phyloP scores from a whole-genome alignment of 2,797 vertebrate genomes.

The Alectoris magna region DNA sequence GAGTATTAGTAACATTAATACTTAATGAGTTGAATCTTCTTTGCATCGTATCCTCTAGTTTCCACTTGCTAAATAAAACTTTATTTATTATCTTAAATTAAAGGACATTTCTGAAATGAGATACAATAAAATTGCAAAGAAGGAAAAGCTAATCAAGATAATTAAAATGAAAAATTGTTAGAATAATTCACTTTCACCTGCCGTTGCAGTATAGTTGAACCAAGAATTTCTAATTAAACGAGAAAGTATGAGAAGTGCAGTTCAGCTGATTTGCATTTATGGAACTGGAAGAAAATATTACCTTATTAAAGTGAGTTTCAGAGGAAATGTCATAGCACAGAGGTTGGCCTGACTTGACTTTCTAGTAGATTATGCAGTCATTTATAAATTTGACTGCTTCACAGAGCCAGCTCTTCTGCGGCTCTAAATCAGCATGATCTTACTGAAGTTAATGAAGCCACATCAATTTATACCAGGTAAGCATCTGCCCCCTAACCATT shows the following conservation, averaged over 20 bases:
- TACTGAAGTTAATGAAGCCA: constrained; percentile 56
- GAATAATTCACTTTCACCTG: constrained; percentile 66
- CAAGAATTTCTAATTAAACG: constrained; percentile 55
- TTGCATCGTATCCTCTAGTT: constrained; percentile 29
- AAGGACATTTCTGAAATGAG: constrained; percentile 67
- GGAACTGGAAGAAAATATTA: constrained; percentile 61
- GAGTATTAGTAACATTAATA: constrained; percentile 55
- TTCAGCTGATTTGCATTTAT: constrained; percentile 63
- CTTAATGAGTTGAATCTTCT: constrained; percentile 71
- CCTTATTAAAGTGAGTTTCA: constrained; percentile 72
- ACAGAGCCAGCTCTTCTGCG: constrained; percentile 10
- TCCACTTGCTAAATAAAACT: constrained; percentile 69
- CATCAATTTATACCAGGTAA: constrained; percentile 54
- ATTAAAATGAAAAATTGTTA: constrained; percentile 74
- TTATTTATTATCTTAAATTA: constrained; percentile 72
- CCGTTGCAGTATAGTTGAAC: constrained; percentile 32
- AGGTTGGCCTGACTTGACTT: constrained; percentile 45
- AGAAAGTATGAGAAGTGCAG: constrained; percentile 52
- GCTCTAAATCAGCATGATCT: constrained; percentile 58
- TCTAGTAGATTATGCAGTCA: constrained; percentile 46
- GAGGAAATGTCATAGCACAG: constrained; percentile 57
- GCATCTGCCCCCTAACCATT: constrained; percentile 17
- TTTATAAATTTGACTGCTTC: constrained; percentile 60
- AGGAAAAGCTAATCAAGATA: constrained; percentile 70
- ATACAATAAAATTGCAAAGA: constrained; percentile 62